Evolutionary conservation across 2,888 invertebrate genomes (phyloP).

Genomic region (Heliconius cydno): DNA sequence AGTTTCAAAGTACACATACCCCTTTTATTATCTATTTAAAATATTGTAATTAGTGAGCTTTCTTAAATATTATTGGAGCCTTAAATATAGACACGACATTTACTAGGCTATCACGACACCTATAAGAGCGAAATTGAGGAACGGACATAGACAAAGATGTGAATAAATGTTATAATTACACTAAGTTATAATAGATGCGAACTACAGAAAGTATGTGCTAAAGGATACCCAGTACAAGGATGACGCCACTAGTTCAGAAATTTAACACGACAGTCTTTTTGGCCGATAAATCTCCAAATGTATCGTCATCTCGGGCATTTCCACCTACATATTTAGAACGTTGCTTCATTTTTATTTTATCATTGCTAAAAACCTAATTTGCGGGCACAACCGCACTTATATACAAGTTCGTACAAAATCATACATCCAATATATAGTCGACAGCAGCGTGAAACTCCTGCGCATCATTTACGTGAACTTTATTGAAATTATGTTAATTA

Average conservation of each 20-base stretch:
- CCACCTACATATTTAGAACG: slow-evolving; percentile 46
- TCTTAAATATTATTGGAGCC: slow-evolving; percentile 59
- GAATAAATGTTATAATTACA: slow-evolving; percentile 58
- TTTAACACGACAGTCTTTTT: slow-evolving; percentile 10
- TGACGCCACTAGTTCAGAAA: slow-evolving; percentile 29
- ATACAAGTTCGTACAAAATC: slow-evolving; percentile 40
- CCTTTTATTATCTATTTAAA: slow-evolving; percentile 51
- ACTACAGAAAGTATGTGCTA: slow-evolving; percentile 55
- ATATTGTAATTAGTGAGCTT: slow-evolving; percentile 73
- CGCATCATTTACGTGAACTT: slow-evolving; percentile 27
- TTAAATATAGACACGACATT: slow-evolving; percentile 77
- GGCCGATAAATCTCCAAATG: slow-evolving; percentile 26
- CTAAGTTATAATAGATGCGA: slow-evolving; percentile 61
- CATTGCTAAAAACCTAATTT: slow-evolving; percentile 40
- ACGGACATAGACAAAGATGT: slow-evolving; percentile 78
- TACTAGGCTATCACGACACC: slow-evolving; percentile 81
- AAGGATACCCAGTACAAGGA: slow-evolving; percentile 47
- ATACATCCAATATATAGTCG: slow-evolving; percentile 22
- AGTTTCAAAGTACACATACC: slow-evolving; percentile 59
- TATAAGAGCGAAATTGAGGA: slow-evolving; percentile 82
- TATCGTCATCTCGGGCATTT: slow-evolving; percentile 36
- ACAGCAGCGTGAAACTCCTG: slow-evolving; percentile 34
- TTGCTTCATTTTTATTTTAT: slow-evolving; percentile 46
- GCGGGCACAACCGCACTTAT: slow-evolving; percentile 33
- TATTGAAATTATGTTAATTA: slow-evolving; percentile 23